Conservation (phyloP, 2,113 vertebrate genomes). For the Tamias sibiricus region DNA sequence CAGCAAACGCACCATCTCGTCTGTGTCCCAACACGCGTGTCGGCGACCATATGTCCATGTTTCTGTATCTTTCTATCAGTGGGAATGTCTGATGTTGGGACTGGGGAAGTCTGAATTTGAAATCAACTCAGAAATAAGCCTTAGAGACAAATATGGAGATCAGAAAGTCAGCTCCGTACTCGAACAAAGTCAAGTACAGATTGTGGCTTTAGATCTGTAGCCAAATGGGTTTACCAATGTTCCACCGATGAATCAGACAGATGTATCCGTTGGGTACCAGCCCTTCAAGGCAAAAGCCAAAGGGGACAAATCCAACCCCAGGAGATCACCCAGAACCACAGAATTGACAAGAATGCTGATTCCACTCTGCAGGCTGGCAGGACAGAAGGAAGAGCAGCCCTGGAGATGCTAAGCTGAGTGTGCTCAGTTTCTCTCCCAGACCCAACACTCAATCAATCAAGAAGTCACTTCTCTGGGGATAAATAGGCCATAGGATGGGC, state of each 20-base stretch:
- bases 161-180: neutral
- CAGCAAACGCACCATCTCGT: neutral
- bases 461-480: neutral
- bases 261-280: neutral
- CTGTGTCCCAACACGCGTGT: neutral
- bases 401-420: neutral
- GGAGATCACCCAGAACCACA: neutral
- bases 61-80: neutral
- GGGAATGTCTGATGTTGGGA: neutral
- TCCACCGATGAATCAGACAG: neutral
- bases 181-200: neutral
- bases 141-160: neutral
- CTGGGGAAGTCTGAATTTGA: neutral
- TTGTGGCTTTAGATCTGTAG: neutral
- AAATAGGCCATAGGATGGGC: neutral
- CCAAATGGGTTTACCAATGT: neutral
- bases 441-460: neutral
- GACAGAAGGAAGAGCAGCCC: neutral
- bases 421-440: neutral
- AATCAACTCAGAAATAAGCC: conserved; percentile 17
- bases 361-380: neutral
- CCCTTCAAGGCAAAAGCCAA: neutral
- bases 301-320: neutral
- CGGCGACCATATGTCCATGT: neutral
- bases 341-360: neutral